Percentiles rank a stretch among this genome's conserved stretches.
Evolutionary conservation across 2,888 invertebrate species (phyloP).

Genomic region (Isoperla grammatica): DNA sequence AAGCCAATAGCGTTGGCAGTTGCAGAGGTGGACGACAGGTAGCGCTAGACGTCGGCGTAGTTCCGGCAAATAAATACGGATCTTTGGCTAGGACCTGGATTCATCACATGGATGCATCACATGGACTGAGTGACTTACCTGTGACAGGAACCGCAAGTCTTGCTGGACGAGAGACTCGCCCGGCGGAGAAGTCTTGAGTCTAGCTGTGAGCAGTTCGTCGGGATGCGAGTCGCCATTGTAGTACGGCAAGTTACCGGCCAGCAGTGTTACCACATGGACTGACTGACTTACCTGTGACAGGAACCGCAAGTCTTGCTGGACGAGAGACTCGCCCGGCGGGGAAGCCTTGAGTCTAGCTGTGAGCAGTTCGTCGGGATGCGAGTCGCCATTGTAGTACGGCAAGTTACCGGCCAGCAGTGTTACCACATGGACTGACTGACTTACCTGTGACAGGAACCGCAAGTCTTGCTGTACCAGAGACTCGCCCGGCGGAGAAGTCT

Average conservation of each 20-base stretch:
- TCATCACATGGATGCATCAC: too few species aligned
- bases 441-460: conserved; percentile 44
- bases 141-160: conserved; percentile 47
- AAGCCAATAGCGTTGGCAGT: too few species aligned
- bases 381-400: conserved; percentile 68
- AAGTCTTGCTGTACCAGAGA: conserved; percentile 50
- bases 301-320: conserved; percentile 48
- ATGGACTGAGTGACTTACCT: too few species aligned
- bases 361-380: conserved; percentile 71
- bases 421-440: too few species aligned
- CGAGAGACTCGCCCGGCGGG: conserved; percentile 42
- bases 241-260: conserved; percentile 86
- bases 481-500: conserved; percentile 39
- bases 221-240: conserved; percentile 62
- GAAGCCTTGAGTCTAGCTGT: conserved; percentile 56
- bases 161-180: conserved; percentile 46
- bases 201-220: conserved; percentile 70
- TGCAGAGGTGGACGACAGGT: too few species aligned
- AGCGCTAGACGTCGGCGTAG: too few species aligned
- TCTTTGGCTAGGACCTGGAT: too few species aligned
- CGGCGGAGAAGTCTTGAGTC: conserved; percentile 49
- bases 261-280: too few species aligned
- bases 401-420: conserved; percentile 87
- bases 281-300: conserved; percentile 45
- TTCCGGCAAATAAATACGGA: too few species aligned